Percentiles rank a stretch among this genome's conserved stretches.
Conservation (phyloP, 2,888 invertebrate genomes). For the Microchrysa polita region DNA sequence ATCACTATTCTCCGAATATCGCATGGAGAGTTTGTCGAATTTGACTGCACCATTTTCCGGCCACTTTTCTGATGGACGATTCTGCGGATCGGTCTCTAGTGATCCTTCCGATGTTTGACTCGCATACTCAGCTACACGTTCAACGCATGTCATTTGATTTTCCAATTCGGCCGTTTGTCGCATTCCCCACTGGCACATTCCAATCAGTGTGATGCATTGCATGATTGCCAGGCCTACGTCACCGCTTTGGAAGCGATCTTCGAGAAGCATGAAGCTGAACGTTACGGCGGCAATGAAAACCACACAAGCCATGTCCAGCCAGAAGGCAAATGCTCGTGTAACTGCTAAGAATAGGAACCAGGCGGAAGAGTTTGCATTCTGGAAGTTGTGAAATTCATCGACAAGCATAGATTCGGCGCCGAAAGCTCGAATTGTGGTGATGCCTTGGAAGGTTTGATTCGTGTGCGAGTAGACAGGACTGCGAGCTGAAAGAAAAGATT, state of each 20-base stretch:
- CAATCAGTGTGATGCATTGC: slow-evolving; percentile 76
- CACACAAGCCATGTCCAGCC: slow-evolving; percentile 89
- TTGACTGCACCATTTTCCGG: slow-evolving; percentile 70
- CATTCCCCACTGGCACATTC: slow-evolving; percentile 85
- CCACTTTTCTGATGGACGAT: slow-evolving; percentile 67
- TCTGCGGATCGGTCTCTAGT: slow-evolving; percentile 64
- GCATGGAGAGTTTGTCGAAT: slow-evolving; percentile 71
- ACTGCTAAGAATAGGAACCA: slow-evolving; percentile 86
- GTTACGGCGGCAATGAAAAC: slow-evolving; percentile 86
- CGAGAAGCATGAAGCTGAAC: slow-evolving; percentile 80
- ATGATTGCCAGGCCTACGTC: slow-evolving; percentile 78
- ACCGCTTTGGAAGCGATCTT: slow-evolving; percentile 65
- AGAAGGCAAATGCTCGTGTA: slow-evolving; percentile 91
- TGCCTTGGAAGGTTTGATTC: slow-evolving; percentile 78
- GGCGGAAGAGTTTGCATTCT: slow-evolving; percentile 76
- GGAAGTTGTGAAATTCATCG: slow-evolving; percentile 71
- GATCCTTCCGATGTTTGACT: slow-evolving; percentile 72
- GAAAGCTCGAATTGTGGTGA: slow-evolving; percentile 81
- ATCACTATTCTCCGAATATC: slow-evolving; percentile 72
- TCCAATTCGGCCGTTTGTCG: slow-evolving; percentile 86
- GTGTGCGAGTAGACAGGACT: slow-evolving; percentile 83
- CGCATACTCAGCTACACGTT: slow-evolving; percentile 85
- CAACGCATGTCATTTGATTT: slow-evolving; percentile 85
- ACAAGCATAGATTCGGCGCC: slow-evolving; percentile 72
- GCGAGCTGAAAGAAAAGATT: slow-evolving; percentile 67